A percentile compares a stretch with the other conserved stretches of the same genome.
These are phyloP conservation scores for Montipora cactus DNA, from an alignment of 64 coral and sea anemone genomes.

Conservation along the genomic window DNA sequence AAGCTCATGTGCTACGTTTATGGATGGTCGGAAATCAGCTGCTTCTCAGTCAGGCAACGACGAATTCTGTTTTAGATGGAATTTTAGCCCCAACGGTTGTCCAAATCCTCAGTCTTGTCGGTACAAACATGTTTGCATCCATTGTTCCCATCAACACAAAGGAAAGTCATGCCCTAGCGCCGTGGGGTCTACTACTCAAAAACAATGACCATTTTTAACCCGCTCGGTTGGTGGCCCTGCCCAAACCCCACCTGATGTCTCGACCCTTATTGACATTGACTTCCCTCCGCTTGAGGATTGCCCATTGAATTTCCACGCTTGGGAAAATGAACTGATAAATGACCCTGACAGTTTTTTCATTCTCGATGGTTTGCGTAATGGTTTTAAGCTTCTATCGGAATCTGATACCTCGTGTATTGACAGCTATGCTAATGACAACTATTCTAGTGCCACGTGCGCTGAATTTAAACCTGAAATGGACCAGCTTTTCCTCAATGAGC, in stretches of 20 bases:
- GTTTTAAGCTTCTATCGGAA: slow-evolving; percentile 18
- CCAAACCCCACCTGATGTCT: neutral
- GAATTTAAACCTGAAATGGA: slow-evolving; percentile 26
- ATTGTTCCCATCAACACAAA: neutral
- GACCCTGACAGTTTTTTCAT: neutral
- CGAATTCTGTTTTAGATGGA: slow-evolving; percentile 23
- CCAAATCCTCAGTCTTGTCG: neutral
- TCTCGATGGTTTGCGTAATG: slow-evolving; percentile 2
- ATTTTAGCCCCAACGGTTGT: slow-evolving; percentile 9
- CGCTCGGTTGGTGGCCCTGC: neutral
- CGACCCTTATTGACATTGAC: neutral
- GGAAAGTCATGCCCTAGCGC: neutral
- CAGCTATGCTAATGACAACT: neutral
- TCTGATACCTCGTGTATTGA: slow-evolving; percentile 3
- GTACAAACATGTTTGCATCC: slow-evolving; percentile 35
- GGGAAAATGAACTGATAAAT: slow-evolving; percentile 24
- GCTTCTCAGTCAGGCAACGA: neutral
- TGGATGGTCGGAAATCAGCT: neutral
- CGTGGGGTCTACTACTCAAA: neutral
- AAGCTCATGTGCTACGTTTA: neutral
- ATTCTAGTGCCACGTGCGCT: slow-evolving; percentile 20
- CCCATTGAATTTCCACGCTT: slow-evolving; percentile 42
- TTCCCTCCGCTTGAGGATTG: slow-evolving; percentile 28
- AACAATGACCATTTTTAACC: neutral
- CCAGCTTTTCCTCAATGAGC: neutral